These are phyloP conservation scores for Incurvaria masculella DNA, from an alignment of 2,888 invertebrate genomes.

Conservation along the genomic window DNA sequence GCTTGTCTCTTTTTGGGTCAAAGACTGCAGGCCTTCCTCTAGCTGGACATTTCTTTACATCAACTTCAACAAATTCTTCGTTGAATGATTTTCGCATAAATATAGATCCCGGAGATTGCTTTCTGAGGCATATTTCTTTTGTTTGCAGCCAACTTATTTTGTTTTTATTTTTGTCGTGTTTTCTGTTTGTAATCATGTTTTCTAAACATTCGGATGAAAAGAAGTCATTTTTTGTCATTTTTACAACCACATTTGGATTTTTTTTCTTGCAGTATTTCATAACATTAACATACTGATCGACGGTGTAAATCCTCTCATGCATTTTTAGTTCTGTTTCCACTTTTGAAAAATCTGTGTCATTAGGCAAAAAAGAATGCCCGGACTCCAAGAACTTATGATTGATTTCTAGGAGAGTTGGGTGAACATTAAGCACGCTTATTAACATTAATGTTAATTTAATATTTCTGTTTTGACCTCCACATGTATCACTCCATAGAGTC, in stretches of 20 bases:
- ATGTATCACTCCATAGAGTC: constrained; percentile 13
- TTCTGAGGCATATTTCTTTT: constrained; percentile 12
- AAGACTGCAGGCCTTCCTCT: too few species aligned
- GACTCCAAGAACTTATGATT: constrained; percentile 13
- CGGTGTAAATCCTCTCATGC: constrained; percentile 10
- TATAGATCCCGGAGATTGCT: too few species aligned
- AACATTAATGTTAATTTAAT: constrained; percentile 18
- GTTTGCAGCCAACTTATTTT: constrained; percentile 8
- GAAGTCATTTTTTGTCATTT: constrained; percentile 9
- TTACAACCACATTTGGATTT: constrained; percentile 6
- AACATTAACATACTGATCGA: constrained; percentile 10
- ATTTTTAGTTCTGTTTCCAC: constrained; percentile 11
- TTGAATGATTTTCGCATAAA: too few species aligned
- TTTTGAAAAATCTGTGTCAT: constrained; percentile 13
- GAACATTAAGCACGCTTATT: constrained; percentile 16
- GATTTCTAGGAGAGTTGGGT: constrained; percentile 12
- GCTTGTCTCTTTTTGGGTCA: constrained; percentile 1
- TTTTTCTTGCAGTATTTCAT: constrained; percentile 10
- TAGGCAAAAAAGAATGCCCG: constrained; percentile 14
- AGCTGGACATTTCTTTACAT: too few species aligned
- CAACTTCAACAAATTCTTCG: too few species aligned
- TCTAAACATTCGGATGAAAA: constrained; percentile 6
- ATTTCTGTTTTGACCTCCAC: constrained; percentile 18
- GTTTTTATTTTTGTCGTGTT: constrained; percentile 6
- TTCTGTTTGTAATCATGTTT: constrained; percentile 1